phyloP scores from a whole-genome alignment of 1,140 invertebrate genomes.

The Leptinotarsa texana region DNA sequence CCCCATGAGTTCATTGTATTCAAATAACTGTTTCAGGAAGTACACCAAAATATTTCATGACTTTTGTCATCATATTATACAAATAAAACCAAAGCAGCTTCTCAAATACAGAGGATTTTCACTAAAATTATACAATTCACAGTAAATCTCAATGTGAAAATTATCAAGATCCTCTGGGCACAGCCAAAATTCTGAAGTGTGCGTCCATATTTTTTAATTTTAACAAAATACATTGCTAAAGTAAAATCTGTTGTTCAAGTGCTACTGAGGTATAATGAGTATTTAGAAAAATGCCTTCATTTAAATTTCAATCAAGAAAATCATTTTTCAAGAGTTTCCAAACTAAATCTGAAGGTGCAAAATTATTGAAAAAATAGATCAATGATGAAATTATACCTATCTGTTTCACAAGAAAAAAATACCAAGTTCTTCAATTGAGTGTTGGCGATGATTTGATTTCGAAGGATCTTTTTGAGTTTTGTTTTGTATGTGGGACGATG shows the following conservation, averaged over 20 bases:
- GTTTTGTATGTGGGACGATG: slow-evolving; percentile 40
- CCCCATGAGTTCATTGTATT: too few relatives aligned
- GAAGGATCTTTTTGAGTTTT: slow-evolving; percentile 1
- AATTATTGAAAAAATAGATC: neutral
- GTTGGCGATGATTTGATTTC: neutral
- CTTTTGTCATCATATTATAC: too few relatives aligned
- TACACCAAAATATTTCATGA: too few relatives aligned
- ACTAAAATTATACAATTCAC: neutral
- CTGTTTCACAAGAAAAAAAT: too few relatives aligned
- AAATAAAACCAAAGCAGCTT: too few relatives aligned
- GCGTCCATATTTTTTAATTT: neutral
- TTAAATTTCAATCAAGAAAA: neutral
- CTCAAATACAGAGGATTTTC: too few relatives aligned
- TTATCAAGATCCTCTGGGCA: neutral
- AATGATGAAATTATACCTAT: neutral
- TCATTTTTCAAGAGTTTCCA: neutral
- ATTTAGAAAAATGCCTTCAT: too few relatives aligned
- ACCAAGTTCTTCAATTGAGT: too few relatives aligned
- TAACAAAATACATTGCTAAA: neutral
- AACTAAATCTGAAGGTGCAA: neutral
- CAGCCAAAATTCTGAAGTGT: neutral
- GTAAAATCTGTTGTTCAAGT: neutral
- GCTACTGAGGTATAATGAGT: neutral
- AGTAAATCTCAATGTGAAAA: neutral
- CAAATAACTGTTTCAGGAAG: too few relatives aligned